Evolutionary conservation across 2,113 vertebrate species (phyloP).

Genomic region (Smithornis capensis): DNA sequence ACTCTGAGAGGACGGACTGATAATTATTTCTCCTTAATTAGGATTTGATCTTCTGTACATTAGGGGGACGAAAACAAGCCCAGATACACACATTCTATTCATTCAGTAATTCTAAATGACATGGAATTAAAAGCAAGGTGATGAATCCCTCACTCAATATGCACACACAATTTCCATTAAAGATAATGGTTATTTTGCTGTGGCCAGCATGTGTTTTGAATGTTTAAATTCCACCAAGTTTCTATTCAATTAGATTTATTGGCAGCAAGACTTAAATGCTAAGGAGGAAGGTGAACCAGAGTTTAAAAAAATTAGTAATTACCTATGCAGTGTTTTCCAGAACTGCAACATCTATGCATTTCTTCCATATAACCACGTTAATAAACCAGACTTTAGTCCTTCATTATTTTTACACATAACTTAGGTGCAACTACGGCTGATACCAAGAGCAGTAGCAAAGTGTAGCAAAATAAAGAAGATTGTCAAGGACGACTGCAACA

Average conservation of each 20-base stretch:
- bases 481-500: background rate
- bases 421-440: background rate
- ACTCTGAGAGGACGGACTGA: background rate
- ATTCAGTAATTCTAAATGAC: conserved; percentile 42
- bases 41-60: conserved; percentile 20
- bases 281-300: conserved; percentile 1
- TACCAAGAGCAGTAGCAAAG: background rate
- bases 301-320: background rate
- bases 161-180: conserved; percentile 1
- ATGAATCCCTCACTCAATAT: conserved; percentile 18
- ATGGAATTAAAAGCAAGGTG: conserved; percentile 37
- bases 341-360: background rate
- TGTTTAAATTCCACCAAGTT: conserved; percentile 35
- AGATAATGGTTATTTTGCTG: conserved; percentile 24
- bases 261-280: background rate
- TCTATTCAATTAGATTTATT: conserved; percentile 25
- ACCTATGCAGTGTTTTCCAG: background rate
- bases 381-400: background rate
- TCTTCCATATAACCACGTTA: background rate
- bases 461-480: background rate
- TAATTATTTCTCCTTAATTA: conserved; percentile 47
- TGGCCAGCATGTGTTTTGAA: background rate
- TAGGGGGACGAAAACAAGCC: conserved; percentile 15
- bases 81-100: background rate
- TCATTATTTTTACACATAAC: background rate